These are phyloP conservation scores for Drosophila quinaria DNA, from an alignment of 2,888 invertebrate genomes.

Conservation along the genomic window DNA sequence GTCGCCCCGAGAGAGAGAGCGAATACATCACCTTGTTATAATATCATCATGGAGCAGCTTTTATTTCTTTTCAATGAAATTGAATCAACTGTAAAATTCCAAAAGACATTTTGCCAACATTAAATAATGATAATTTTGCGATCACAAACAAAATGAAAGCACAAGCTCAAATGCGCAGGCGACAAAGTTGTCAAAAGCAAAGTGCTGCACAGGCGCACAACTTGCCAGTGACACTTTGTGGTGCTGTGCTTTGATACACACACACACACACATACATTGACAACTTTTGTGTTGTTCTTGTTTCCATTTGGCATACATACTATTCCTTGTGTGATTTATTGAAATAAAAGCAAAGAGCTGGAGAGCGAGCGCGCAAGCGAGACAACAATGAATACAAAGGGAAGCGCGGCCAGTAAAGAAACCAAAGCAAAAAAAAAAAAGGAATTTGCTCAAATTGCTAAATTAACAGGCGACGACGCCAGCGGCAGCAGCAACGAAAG, in stretches of 20 bases:
- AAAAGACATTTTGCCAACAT: not conserved
- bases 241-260: constrained; percentile 20
- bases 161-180: constrained; percentile 36
- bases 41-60: no score
- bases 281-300: constrained; percentile 23
- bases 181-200: constrained; percentile 45
- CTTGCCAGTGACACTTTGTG: constrained; percentile 11
- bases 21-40: no score
- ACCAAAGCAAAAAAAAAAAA: constrained; percentile 30
- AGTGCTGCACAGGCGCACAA: constrained; percentile 6
- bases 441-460: constrained; percentile 72
- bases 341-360: constrained; percentile 58
- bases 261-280: constrained; percentile 1
- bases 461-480: constrained; percentile 63
- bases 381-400: constrained; percentile 32
- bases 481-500: constrained; percentile 64
- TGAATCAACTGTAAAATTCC: constrained; percentile 12
- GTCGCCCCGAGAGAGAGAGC: no score
- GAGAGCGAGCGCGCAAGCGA: constrained; percentile 4
- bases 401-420: constrained; percentile 24
- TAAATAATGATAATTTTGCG: constrained; percentile 1
- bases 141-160: not conserved
- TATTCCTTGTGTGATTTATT: constrained; percentile 65
- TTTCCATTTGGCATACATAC: constrained; percentile 46
- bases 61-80: constrained; percentile 29